Base-by-base conservation (phyloP, 2,888 invertebrate genomes). In the Eueremaeus valkanovi region DNA sequence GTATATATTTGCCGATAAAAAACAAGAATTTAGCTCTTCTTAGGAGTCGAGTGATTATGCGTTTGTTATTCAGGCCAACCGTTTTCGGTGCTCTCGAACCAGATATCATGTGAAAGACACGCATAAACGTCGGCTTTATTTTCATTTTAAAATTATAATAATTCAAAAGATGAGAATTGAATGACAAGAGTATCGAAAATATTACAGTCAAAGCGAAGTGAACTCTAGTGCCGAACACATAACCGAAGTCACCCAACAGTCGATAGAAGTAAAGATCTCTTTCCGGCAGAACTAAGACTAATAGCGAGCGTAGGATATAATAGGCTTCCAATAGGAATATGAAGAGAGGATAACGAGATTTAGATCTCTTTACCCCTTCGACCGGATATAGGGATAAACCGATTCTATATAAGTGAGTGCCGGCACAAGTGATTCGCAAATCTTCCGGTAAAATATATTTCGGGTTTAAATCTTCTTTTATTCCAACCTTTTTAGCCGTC, bases 381-480 rank as follows among this genome's bases (percentile, higher is more conserved):
- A 21, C 33, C 3, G 8, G 3, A 66, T n/a, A 66, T n/a, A 66
- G 31, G 36, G 36, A 66, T 36, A 66, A 66, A 21, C 66, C 66
- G 2, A 9, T 31, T 66, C 36, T 66, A 13, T 66, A 66, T 66
- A 66, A 66, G 36, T 66, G 66, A 36, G n/a, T 36, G 8, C 36
- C 66, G 2, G 66, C 36, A 8, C 16, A 8, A 1, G 3, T 21
- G 5, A 66, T 36, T 11, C 33, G 11, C 21, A 36, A 3, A 3
- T 33, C 21, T 36, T 3, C 1, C 3, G 66, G 36, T 40, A 66
- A 61, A 1, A 29, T 8, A 31, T 11, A 5, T 31, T 8, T 33
- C 31, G 61, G 61, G 18, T 61, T 27, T 11, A 61, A 61, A 3
- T 24, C 27, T 55, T 55, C n/a, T n/a, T n/a, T n/a, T n/a, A n/a